Evolutionary conservation across 2,888 invertebrate species (phyloP), one percentile per base, ranked within the genome.

Genomic region (Scaptomyza parva): DNA sequence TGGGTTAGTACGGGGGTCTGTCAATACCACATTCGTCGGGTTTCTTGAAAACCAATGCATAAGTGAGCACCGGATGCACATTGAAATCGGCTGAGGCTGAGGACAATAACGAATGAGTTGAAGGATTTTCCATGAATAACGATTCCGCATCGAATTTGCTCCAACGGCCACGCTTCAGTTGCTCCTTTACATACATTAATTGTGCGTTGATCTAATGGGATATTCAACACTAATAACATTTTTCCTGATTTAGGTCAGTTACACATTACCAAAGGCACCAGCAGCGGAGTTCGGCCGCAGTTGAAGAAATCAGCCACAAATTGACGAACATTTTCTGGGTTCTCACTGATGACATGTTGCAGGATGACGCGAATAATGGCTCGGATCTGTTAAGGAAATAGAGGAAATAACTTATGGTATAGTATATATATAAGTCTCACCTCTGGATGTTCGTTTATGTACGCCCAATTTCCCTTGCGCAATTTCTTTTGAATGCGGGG

Each of bases 351-450:
- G 0, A 85, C 65, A 28, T 89, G 76, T 26, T 85, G 78, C 24
- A 89, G 62, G 11, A 89, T 78, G 1, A 90, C 87, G 5, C 89
- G 81, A 30, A 89, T 71, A 11, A 89, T 86, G 20, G 89, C 89
- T 2, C 90, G 86, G 37, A 90, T 71, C 89, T 89, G 28, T 14
- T 1, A 26, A 8, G 8, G 7, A 1, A n/a, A 12, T 33, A 6
- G 3, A 2, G 4, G 8, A 0, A 3, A 37, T 37, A 3, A 37
- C 2, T 33, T 33, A 7, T n/a, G n/a, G n/a, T n/a, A n/a, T n/a
- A n/a, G n/a, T 28, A 26, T 3, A 30, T 12, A 33, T 14, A 18
- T 40, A 12, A 20, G 20, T 20, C 30, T 35, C 39, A 84, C 84
- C 74, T 85, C 84, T 17, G 84, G 84, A 81, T 85, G 84, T 0